These are phyloP conservation scores for Pagetopsis macropterus DNA, from an alignment of 2,797 vertebrate genomes.

Conservation along the genomic window DNA sequence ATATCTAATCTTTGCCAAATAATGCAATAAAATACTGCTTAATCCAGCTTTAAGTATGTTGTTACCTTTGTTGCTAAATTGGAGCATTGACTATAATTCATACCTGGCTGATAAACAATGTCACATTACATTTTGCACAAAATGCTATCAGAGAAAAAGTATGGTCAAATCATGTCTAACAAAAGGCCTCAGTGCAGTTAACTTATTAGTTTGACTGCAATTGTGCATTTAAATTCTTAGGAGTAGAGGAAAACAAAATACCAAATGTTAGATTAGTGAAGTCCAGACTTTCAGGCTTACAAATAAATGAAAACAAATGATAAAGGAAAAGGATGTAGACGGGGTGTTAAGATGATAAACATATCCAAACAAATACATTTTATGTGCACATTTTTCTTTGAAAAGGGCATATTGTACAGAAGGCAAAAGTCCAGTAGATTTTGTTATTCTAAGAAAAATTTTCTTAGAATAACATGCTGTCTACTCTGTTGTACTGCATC, in stretches of 20 bases:
- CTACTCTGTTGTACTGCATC: constrained; percentile 3
- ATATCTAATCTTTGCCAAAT: too few species aligned
- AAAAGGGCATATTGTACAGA: constrained; percentile 23
- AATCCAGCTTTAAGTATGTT: neutral
- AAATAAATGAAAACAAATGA: neutral
- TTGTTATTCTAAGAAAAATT: neutral
- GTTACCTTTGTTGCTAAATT: constrained; percentile 3
- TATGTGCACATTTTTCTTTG: constrained; percentile 7
- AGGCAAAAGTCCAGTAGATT: constrained; percentile 9
- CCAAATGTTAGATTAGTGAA: neutral
- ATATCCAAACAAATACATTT: constrained; percentile 1
- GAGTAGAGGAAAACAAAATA: neutral
- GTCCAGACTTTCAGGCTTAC: neutral
- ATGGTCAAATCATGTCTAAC: neutral
- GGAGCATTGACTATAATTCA: constrained; percentile 1
- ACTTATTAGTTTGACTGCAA: neutral
- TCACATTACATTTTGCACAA: neutral
- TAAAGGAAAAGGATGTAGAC: neutral
- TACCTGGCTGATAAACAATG: constrained; percentile 2
- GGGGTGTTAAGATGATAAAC: neutral
- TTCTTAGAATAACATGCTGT: neutral
- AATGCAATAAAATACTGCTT: too few species aligned
- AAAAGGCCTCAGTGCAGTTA: neutral
- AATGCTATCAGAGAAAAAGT: neutral
- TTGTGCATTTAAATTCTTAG: constrained; percentile 2